Percentiles rank a stretch among this genome's conserved stretches.
These are phyloP conservation scores for Drosophila borborema DNA, from an alignment of 2,888 invertebrate species.

Conservation along the genomic window DNA sequence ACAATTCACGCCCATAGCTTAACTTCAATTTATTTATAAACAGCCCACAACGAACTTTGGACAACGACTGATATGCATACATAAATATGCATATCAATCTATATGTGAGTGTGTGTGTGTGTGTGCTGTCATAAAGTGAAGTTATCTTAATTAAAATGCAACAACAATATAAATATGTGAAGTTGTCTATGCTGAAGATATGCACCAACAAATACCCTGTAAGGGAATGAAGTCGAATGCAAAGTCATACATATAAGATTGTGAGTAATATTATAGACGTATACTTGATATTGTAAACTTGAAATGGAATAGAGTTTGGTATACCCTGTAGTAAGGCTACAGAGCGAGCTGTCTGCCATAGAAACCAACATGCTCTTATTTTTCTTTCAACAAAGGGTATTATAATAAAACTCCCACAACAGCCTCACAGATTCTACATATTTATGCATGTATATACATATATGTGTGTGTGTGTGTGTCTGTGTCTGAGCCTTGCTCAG, in stretches of 20 bases:
- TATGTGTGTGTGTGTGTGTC: not conserved
- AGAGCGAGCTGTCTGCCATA: not conserved
- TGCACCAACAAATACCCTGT: constrained; percentile 13
- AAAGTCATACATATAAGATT: not conserved
- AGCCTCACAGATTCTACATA: constrained; percentile 14
- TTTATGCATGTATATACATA: not conserved
- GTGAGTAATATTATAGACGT: not conserved
- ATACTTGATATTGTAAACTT: not conserved
- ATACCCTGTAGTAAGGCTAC: not conserved
- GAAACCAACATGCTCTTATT: not conserved
- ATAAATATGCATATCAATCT: constrained; percentile 45
- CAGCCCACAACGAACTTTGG: constrained; percentile 48
- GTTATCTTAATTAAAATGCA: constrained; percentile 76
- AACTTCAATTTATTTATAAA: constrained; percentile 54
- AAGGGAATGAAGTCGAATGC: too few relatives aligned
- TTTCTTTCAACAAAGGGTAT: constrained; percentile 7
- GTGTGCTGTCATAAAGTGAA: constrained; percentile 59
- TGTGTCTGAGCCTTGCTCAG: constrained; percentile 19
- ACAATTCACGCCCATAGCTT: constrained; percentile 34
- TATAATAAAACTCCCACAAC: constrained; percentile 24
- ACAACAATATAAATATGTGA: constrained; percentile 43
- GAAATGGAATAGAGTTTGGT: not conserved
- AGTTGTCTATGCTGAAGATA: not conserved
- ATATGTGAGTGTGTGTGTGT: constrained; percentile 8
- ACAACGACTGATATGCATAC: constrained; percentile 54